Base-by-base conservation (phyloP, 2,888 invertebrate species). In the Sialis lutaria region DNA sequence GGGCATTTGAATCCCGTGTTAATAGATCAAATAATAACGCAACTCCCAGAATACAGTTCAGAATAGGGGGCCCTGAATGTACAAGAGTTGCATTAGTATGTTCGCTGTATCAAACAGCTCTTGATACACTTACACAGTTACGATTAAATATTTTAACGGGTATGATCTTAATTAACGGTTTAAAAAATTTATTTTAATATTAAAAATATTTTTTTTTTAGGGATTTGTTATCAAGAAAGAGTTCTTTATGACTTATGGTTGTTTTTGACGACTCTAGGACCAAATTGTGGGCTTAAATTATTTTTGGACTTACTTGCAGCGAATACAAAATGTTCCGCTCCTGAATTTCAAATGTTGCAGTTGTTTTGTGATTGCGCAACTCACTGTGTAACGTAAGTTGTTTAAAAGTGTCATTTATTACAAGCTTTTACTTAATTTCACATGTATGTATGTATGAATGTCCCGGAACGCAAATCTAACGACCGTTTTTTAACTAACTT, bases 341-440 rank as follows among this genome's bases (percentile, higher is more conserved):
- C 92, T 0, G 91, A 95, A 68, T 89, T 93, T 59, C 86, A 90
- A 59, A 86, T 96, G 75, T 69, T 97, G 40, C 86, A 90, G 61
- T 69, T 97, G 1, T 95, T 96, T 64, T 82, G 87, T 52, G 95
- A 96, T 60, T 88, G 92, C 58, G 91, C 95, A 77, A 87, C 90
- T 10, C 93, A 96, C 67, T 88, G 93, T 62, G 86, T 97, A 48
- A 93, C 93, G 91, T 95, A 69, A 79, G 87, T 70, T 50, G n/a
- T 13, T 12, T 32, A 33, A 42, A 31, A 22, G 41, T 10, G 33
- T 12, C 22, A 22, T 7, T 12, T 22, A 34, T 42, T 9, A 3
- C 3, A 35, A 34, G 34, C 6, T 6, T 34, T 6, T 34, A 34
- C 9, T 9, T 34, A 9, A 34, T 7, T 34, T 7, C 9, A 34